Conservation (phyloP, 2,797 vertebrate genomes). For the Thripadectes ignobilis region DNA sequence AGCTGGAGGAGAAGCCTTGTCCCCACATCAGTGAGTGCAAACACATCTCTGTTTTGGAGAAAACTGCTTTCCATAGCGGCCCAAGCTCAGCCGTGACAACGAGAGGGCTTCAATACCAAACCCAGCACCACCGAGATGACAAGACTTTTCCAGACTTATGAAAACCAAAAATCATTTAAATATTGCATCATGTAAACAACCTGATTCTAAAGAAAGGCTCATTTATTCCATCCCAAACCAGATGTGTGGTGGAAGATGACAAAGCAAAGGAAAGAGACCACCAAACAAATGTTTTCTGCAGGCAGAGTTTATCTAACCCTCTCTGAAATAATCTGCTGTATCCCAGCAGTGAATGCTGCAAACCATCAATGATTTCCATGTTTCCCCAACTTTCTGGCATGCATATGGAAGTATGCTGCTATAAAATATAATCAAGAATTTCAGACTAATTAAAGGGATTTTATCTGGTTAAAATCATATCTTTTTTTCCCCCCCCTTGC, state of each 20-base stretch:
- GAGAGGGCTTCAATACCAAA: not conserved
- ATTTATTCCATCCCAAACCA: slow-evolving; percentile 32
- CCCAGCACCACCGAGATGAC: not conserved
- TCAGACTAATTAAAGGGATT: slow-evolving; percentile 63
- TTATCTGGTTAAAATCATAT: slow-evolving; percentile 34
- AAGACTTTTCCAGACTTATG: not conserved
- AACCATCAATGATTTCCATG: not conserved
- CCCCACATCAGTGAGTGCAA: not conserved
- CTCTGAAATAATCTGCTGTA: not conserved
- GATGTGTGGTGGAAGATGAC: not conserved
- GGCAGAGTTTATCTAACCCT: not conserved
- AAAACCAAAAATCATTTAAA: slow-evolving; percentile 42
- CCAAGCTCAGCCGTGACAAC: not conserved
- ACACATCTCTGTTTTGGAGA: not conserved
- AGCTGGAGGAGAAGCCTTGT: not conserved
- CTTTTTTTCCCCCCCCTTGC: not conserved
- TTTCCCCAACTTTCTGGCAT: slow-evolving; percentile 14
- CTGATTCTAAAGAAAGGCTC: not conserved
- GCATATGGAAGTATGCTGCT: not conserved
- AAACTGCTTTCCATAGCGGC: not conserved
- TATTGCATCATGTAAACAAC: slow-evolving; percentile 25
- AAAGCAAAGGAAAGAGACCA: not conserved
- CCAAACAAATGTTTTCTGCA: slow-evolving; percentile 9
- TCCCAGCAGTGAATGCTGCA: not conserved
- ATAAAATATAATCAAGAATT: slow-evolving; percentile 16